Base-by-base conservation (phyloP, 2,113 vertebrate species). In the Eudyptes chrysolophus region DNA sequence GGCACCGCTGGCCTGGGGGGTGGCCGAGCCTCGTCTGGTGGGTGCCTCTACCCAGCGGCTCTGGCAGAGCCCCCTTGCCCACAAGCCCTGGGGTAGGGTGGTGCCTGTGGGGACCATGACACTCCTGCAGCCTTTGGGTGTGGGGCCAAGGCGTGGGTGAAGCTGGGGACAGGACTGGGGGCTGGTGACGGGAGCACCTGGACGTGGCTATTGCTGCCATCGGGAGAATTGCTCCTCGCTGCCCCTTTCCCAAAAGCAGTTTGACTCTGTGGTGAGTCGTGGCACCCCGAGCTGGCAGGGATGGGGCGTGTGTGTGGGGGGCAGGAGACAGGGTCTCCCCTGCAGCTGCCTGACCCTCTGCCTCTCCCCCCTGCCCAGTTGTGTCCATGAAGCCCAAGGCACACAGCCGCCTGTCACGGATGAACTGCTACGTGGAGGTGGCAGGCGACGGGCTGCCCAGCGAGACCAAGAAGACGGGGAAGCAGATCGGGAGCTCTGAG, bases 341-440 rank as follows among this genome's bases (percentile, higher is more conserved):
- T 26, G 1, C 4, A 5, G 16, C 46, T 61, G 34, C 38, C 68
- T 89, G 90, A 97, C 34, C 44, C 70, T 18, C 26, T 75, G 61
- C 83, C 58, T 70, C 54, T 68, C 70, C 22, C 80, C 13, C 69
- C 26, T 2, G 3, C 30, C 32, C 97, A 99, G 99, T 99, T 44
- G 97, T 99, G 87, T 99, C 99, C 1, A 98, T 99, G n/a, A 99
- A 98, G 98, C 99, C 99, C 58, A 99, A 99, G 97, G 98, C 97
- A 26, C 99, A 99, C 30, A 98, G 82, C 93, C 98, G 99, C 44
- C 98, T 98, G 13, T 98, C 99, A 2, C 98, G 99, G 18, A 98
- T 99, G 94, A 99, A 97, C 98, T 99, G 99, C 48, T 99, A 99
- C 3, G 99, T 99, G 87, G 99, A 99, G 94, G 99, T 99, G 98